These are phyloP conservation scores for Andrena chrysosceles DNA, from an alignment of 2,888 invertebrate genomes.

Conservation along the genomic window DNA sequence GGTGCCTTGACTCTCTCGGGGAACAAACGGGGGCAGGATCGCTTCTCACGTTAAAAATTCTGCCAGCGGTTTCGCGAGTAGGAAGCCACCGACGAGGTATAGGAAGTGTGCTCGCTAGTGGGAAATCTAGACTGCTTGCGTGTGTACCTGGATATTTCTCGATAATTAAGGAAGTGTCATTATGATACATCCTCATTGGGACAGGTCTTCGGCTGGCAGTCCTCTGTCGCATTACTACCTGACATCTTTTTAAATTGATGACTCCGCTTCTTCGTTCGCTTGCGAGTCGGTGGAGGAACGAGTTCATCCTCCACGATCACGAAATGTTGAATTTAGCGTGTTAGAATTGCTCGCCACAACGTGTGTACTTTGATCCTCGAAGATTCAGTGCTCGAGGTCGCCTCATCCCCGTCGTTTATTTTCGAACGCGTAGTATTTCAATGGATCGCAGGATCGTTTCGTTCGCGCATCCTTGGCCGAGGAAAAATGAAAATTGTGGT, in stretches of 20 bases:
- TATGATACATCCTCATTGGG: not conserved
- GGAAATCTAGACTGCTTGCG: constrained; percentile 21
- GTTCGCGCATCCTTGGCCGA: not conserved
- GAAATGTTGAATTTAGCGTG: constrained; percentile 4
- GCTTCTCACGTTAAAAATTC: constrained; percentile 11
- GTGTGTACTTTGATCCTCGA: not conserved
- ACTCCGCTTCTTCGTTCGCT: not conserved
- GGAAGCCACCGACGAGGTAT: not conserved
- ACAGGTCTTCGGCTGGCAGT: constrained; percentile 22
- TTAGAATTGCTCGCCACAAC: not conserved
- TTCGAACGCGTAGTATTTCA: not conserved
- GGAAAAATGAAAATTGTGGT: not conserved
- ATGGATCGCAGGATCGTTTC: not conserved
- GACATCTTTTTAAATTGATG: constrained; percentile 6
- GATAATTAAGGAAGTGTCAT: constrained; percentile 46
- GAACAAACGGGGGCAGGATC: not conserved
- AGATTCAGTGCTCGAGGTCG: not conserved
- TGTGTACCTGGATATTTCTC: constrained; percentile 22
- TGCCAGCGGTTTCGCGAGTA: not conserved
- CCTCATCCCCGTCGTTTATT: not conserved
- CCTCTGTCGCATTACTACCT: constrained; percentile 39
- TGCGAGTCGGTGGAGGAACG: constrained; percentile 6
- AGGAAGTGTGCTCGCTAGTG: constrained; percentile 17
- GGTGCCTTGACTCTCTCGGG: not conserved
- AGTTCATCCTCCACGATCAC: constrained; percentile 17